A percentile compares a stretch with the other conserved stretches of the same genome.
phyloP scores from a whole-genome alignment of 2,797 vertebrate species.

The Moxostoma hubbsi region DNA sequence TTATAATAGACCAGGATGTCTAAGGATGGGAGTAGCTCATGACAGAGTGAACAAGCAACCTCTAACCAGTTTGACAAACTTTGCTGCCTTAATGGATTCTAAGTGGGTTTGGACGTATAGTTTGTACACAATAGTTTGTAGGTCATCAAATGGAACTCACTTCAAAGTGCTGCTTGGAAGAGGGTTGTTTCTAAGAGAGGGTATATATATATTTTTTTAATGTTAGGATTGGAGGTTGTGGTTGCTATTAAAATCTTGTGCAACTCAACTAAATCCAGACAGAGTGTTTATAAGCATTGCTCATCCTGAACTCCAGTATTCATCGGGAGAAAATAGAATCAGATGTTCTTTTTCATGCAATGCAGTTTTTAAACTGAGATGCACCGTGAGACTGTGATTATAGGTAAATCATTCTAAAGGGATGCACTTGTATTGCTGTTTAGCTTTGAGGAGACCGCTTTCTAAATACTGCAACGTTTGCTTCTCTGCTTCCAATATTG shows the following conservation, averaged over 20 bases:
- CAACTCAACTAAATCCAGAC: not conserved
- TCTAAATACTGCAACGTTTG: not conserved
- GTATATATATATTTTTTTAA: not conserved
- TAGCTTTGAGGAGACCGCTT: not conserved
- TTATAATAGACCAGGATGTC: not conserved
- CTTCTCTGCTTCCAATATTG: constrained; percentile 14
- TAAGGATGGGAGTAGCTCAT: not conserved
- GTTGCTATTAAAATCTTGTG: constrained; percentile 21
- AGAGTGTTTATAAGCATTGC: not conserved
- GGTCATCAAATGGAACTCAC: constrained; percentile 31
- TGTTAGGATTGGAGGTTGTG: not conserved
- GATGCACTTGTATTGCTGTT: not conserved
- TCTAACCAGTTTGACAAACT: constrained; percentile 42
- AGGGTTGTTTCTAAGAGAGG: not conserved
- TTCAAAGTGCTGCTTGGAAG: constrained; percentile 36
- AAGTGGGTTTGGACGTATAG: constrained; percentile 30
- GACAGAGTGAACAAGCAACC: not conserved
- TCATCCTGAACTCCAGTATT: constrained; percentile 7
- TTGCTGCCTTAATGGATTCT: constrained; percentile 27
- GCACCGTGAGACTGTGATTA: no score
- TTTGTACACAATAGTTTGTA: constrained; percentile 3
- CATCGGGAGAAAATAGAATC: not conserved
- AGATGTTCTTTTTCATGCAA: not conserved
- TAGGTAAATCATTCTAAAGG: not conserved
- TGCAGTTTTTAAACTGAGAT: no score